Base-by-base conservation (phyloP, 2,888 invertebrate species). In the Aquatica leii region DNA sequence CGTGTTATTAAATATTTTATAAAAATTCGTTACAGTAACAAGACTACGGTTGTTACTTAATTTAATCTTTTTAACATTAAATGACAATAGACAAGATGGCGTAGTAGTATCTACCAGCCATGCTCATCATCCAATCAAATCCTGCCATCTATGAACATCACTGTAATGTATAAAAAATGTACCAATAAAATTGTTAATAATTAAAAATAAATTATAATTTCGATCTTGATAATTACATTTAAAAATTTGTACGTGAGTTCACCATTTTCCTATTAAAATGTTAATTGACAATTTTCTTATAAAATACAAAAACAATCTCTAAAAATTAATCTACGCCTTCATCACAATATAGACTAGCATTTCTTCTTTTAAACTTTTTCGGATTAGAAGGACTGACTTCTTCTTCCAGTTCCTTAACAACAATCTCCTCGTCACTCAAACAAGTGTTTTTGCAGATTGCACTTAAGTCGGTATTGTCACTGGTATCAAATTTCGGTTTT, bases 361-460 rank as follows among this genome's bases (percentile, higher is more conserved):
- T 83, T 66, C 83, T 75, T 59, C 83, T 73, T 71, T 81, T 83
- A 60, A 83, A 81, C 67, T 81, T 81, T 73, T 82, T 82, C 8
- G 62, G 66, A 40, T 60, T 69, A 37, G 73, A 69, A 31, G 69
- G 68, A 59, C 59, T 69, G 59, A 59, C 64, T 21, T 20, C 59
- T 2, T 21, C 46, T 5, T 31, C 49, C 4, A 24, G 24, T 40
- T 55, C 50, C 4, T 17, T 20, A 1, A 54, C 56, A 48, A 20
- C 52, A 8, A 20, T 5, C 17, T 62, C 61, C 14, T 61, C 46
- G 6, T 9, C 11, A 14, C 12, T 40, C 1, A 14, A 14, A 14
- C 11, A 5, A 21, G 37, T 9, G 14, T 9, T 55, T 6, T 59
- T 37, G 12, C 35, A 41, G 3, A 14, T 53, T 15, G n/a, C 56